Percentiles rank a stretch among this genome's conserved stretches.
These are phyloP conservation scores for Drosophila ustulata DNA, from an alignment of 2,888 invertebrate genomes.

Conservation along the genomic window DNA sequence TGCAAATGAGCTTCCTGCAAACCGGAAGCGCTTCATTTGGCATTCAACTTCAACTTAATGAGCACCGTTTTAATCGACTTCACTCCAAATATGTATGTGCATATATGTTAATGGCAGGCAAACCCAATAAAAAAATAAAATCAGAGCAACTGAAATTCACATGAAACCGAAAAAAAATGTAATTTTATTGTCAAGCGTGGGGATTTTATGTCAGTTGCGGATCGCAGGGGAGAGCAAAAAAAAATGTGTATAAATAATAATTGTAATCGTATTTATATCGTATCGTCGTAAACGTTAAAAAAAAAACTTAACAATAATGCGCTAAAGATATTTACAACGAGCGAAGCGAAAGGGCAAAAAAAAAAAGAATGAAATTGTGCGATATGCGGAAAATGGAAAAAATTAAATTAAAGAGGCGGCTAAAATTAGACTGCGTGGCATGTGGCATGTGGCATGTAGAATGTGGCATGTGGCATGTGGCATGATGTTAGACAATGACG, in stretches of 20 bases:
- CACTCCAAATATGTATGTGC: background rate
- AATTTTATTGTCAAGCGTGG: constrained; percentile 78
- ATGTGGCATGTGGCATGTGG: background rate
- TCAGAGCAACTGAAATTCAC: background rate
- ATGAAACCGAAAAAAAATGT: constrained; percentile 54
- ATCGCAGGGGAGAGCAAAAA: constrained; percentile 23
- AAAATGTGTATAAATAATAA: constrained; percentile 21
- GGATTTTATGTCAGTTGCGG: background rate
- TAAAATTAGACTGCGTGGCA: constrained; percentile 14
- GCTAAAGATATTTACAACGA: constrained; percentile 61
- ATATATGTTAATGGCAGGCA: background rate
- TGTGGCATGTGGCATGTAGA: background rate
- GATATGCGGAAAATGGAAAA: constrained; percentile 33
- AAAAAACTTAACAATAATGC: constrained; percentile 62
- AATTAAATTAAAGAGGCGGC: constrained; percentile 6
- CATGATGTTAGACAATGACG: constrained; percentile 89
- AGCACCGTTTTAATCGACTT: background rate
- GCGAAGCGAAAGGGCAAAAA: constrained; percentile 24
- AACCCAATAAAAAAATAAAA: background rate
- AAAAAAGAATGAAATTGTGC: background rate
- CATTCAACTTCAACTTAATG: background rate
- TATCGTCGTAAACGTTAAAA: constrained; percentile 30
- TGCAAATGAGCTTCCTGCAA: background rate
- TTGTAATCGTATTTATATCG: constrained; percentile 19
- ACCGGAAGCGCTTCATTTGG: background rate